Base-by-base conservation (phyloP, 2,113 vertebrate species). In the Nannospalax galili region DNA sequence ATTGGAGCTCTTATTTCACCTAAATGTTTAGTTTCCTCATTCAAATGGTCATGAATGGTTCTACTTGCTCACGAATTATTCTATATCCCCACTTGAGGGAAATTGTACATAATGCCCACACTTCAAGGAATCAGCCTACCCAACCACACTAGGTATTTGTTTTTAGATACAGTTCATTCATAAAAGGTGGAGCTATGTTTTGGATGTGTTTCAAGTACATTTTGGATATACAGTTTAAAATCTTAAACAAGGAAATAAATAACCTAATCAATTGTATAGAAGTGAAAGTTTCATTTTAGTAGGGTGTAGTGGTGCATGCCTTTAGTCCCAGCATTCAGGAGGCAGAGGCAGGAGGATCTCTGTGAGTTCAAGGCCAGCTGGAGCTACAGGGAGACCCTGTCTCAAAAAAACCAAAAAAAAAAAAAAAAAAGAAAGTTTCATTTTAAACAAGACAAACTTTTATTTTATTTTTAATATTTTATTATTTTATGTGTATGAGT, bases 241-340 rank as follows among this genome's bases (percentile, higher is more conserved):
- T 89, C 22, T 81, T 24, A 93, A 86, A 84, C 7, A 73, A 24
- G 70, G 28, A 95, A 77, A 52, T 40, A 91, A 65, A 37, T 45
- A 80, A 62, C 65, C 3, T 35, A 22, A 86, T 48, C 1, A 62
- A 17, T 64, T 92, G 89, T 32, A 28, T 64, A 65, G 70, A 91
- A 79, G 69, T 70, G 3, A 88, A 93, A 91, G n/a, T 22, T 82
- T 91, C 42, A 35, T 85, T 87, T 81, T 69, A 80, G n/a, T n/a
- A n/a, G n/a, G n/a, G n/a, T n/a, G n/a, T n/a, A n/a, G n/a, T n/a
- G n/a, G n/a, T n/a, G n/a, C n/a, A n/a, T n/a, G n/a, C n/a, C n/a
- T n/a, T n/a, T n/a, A n/a, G n/a, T n/a, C n/a, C n/a, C n/a, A n/a
- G n/a, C n/a, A n/a, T n/a, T n/a, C n/a, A n/a, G n/a, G n/a, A n/a